A percentile compares a stretch with the other conserved stretches of the same genome.
These are phyloP conservation scores for Plebejus melissa DNA, from an alignment of 2,888 invertebrate genomes.

Conservation along the genomic window DNA sequence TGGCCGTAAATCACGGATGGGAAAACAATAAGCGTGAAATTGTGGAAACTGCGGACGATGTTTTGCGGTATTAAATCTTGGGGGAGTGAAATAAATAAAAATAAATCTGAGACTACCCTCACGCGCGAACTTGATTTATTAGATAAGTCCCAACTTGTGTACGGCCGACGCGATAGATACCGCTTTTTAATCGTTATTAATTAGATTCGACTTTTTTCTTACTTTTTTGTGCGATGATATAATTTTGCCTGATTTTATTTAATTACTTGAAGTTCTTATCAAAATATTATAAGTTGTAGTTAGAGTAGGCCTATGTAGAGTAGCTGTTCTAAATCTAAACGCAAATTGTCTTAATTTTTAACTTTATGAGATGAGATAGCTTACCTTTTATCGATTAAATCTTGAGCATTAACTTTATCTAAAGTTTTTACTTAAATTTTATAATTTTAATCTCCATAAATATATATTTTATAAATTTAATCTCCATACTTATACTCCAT, in stretches of 20 bases:
- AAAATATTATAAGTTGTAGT: neutral
- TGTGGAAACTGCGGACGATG: constrained; percentile 76
- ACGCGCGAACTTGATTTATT: constrained; percentile 72
- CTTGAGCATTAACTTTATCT: neutral
- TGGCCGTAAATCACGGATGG: constrained; percentile 76
- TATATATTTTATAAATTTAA: too few species aligned
- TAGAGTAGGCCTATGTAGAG: neutral
- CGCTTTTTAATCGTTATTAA: constrained; percentile 55
- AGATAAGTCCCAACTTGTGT: constrained; percentile 41
- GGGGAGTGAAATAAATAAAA: constrained; percentile 78
- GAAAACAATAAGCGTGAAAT: constrained; percentile 80
- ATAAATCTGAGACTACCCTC: constrained; percentile 69
- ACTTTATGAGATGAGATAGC: neutral
- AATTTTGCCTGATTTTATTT: neutral
- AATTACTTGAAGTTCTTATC: neutral
- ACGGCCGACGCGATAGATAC: constrained; percentile 37
- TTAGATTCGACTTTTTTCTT: constrained; percentile 39
- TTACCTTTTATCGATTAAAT: neutral
- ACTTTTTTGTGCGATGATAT: neutral
- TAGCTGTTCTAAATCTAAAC: neutral
- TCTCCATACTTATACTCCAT: too few species aligned
- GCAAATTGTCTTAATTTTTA: neutral
- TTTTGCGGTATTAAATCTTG: constrained; percentile 74
- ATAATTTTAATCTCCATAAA: neutral
- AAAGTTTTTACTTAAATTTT: neutral